These are phyloP conservation scores for Enteromius trimaculatus DNA, from an alignment of 2,797 vertebrate species.

Conservation along the genomic window DNA sequence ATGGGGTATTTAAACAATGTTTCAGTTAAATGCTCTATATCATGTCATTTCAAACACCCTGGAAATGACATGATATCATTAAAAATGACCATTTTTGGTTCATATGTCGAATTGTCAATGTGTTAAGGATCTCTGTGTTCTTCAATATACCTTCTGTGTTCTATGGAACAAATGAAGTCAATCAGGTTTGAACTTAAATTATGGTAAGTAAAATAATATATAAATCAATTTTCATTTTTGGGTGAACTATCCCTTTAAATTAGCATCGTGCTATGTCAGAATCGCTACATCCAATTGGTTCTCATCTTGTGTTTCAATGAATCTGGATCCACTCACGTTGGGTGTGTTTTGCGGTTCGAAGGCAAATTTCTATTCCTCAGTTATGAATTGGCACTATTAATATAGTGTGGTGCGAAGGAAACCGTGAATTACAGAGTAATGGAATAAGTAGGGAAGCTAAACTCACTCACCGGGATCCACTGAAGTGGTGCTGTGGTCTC, in stretches of 20 bases:
- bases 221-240: background rate
- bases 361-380: constrained; percentile 8
- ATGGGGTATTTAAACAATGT: background rate
- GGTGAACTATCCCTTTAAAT: background rate
- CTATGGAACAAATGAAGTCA: background rate
- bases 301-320: background rate
- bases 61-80: no score
- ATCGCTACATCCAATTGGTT: background rate
- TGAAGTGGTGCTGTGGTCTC: constrained; percentile 35
- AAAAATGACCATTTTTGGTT: background rate
- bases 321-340: background rate
- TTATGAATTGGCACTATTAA: constrained; percentile 45
- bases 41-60: background rate
- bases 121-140: background rate
- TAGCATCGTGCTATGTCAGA: background rate
- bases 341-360: background rate
- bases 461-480: constrained; percentile 17
- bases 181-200: background rate
- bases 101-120: background rate
- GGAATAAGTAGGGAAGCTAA: constrained; percentile 21
- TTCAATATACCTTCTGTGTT: background rate
- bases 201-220: background rate
- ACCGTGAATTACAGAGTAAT: constrained; percentile 33
- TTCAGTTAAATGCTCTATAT: background rate
- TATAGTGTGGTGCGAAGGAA: constrained; percentile 30